Evolutionary conservation across 2,797 vertebrate genomes (phyloP).

Genomic region (Amniataba percoides): DNA sequence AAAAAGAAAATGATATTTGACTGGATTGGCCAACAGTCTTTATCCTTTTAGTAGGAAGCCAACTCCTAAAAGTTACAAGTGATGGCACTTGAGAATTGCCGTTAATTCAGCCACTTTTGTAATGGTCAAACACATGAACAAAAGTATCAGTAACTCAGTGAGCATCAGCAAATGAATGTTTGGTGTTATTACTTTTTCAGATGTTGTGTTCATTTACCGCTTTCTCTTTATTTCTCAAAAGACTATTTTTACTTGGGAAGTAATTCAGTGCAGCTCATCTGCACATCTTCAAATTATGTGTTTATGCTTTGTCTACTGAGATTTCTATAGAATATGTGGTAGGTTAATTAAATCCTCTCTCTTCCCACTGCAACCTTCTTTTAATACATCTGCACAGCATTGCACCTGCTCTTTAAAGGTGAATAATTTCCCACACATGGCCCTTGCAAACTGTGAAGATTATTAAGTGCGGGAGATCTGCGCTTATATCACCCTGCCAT

Average conservation of each 20-base stretch:
- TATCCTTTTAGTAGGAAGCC: not conserved
- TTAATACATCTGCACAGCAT: slow-evolving; percentile 11
- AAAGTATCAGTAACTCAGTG: not conserved
- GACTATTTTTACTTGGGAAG: slow-evolving; percentile 11
- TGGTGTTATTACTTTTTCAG: not conserved
- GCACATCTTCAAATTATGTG: slow-evolving; percentile 1
- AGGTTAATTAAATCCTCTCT: slow-evolving; percentile 25
- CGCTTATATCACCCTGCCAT: slow-evolving; percentile 5
- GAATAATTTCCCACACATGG: slow-evolving; percentile 16
- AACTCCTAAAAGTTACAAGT: not conserved
- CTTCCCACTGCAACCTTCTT: not conserved
- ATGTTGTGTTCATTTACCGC: slow-evolving; percentile 3
- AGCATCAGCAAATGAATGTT: not conserved
- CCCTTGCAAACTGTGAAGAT: slow-evolving; percentile 18
- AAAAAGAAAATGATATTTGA: too few relatives aligned
- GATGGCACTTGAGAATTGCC: not conserved
- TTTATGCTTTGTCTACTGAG: slow-evolving; percentile 7
- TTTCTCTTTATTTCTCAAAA: slow-evolving; percentile 11
- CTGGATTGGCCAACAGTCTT: too few relatives aligned
- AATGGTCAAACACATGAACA: not conserved
- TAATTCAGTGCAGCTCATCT: not conserved
- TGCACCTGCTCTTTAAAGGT: slow-evolving; percentile 17
- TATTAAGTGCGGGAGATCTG: slow-evolving; percentile 11
- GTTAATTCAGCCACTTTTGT: not conserved
- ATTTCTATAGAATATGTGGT: not conserved